These are phyloP conservation scores for Eurytoma californica DNA, from an alignment of 2,888 invertebrate species.

Conservation along the genomic window DNA sequence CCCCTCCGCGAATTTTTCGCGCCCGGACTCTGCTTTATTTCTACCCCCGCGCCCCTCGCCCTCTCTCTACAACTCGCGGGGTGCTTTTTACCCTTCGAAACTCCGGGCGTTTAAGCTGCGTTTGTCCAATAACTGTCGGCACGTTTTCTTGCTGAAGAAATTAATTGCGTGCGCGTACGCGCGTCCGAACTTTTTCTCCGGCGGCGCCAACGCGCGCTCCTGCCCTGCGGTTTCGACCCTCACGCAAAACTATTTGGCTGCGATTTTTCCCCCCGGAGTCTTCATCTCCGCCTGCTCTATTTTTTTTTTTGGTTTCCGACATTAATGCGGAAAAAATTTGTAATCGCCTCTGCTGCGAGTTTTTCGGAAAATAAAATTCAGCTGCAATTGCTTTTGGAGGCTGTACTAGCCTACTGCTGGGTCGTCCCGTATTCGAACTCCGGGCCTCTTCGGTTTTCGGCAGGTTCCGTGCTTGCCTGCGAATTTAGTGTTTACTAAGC, in stretches of 20 bases:
- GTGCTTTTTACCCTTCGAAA: slow-evolving; percentile 38
- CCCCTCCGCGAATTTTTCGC: slow-evolving; percentile 59
- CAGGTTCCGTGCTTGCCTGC: too few relatives aligned
- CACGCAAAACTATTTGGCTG: background rate
- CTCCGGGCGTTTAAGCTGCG: slow-evolving; percentile 40
- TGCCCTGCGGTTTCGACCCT: background rate
- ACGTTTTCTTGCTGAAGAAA: slow-evolving; percentile 47
- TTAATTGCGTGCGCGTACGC: slow-evolving; percentile 37
- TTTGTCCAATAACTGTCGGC: slow-evolving; percentile 51
- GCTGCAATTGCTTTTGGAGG: too few relatives aligned
- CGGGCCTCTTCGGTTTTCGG: too few relatives aligned
- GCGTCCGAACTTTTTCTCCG: background rate
- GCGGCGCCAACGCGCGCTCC: background rate
- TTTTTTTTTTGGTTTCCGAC: background rate
- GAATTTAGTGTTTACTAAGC: too few relatives aligned
- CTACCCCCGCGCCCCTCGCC: background rate
- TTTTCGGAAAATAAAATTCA: too few relatives aligned
- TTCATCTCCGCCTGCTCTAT: background rate
- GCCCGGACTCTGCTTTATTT: slow-evolving; percentile 19
- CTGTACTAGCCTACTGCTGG: too few relatives aligned
- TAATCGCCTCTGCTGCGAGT: too few relatives aligned
- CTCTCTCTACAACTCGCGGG: background rate
- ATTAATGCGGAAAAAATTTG: too few relatives aligned
- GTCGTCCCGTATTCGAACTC: too few relatives aligned
- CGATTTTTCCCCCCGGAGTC: background rate